Base-by-base conservation (phyloP, 64 coral and sea anemone genomes). In the Hydrozoanthus tunicans region DNA sequence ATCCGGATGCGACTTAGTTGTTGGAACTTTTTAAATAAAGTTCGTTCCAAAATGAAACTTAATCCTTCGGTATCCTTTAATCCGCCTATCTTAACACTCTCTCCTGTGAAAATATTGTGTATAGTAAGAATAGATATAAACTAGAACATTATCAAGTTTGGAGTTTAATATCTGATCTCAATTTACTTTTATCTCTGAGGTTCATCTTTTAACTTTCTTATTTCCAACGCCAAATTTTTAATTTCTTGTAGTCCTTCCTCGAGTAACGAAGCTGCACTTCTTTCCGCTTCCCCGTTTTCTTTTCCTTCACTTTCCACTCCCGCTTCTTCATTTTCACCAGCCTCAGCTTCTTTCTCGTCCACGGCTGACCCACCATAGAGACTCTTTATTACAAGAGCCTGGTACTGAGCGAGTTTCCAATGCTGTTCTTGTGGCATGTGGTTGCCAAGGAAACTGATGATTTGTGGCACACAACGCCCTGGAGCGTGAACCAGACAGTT, bases 381-480 rank as follows among this genome's bases (percentile, higher is more conserved):
- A 64, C 89, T 92, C 73, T 92, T 99, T 58, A 99, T 93, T 62
- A 99, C 97, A 76, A 99, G 94, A 58, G 71, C 80, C 92, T 96
- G 90, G 80, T 96, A 99, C 26, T 88, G 89, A 70, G 90, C 91
- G 9, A 99, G 78, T 32, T 80, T 99, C 0, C 88, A 90, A 59
- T 92, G 86, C 13, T 95, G 89, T 83, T 99, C 97, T 5, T 90
- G 73, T 17, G 92, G 58, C 90, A 99, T 79, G 43, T 90, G 80
- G 8, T 78, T 65, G 56, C 64, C 72, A 8, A 99, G 92, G 68
- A 75, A 96, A 63, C 65, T 86, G 73, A 99, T 94, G 62, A 99
- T 88, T 15, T 99, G 97, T 66, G 97, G 97, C 53, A 99, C 94
- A 79, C 97, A 99, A 53, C 94, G 92, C 9, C 97, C 97, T 0